Evolutionary conservation across 2,113 vertebrate genomes (phyloP), one percentile per base, ranked within the genome.

Genomic region (Thermophis baileyi): DNA sequence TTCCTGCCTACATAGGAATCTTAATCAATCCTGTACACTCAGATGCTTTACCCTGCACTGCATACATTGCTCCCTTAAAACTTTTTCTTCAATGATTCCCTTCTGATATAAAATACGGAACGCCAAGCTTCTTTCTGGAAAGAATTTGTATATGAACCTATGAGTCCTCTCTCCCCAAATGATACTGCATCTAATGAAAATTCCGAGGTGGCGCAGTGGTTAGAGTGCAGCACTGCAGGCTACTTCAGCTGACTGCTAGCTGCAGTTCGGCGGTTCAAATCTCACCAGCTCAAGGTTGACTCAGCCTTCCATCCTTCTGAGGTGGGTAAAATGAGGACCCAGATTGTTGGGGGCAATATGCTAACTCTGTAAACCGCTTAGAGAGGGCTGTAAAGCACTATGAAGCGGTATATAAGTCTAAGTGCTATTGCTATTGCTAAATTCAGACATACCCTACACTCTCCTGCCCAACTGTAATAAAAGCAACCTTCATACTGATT

Each of bases 401-500:
- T n/a, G n/a, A n/a, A n/a, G n/a, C n/a, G n/a, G n/a, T n/a, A n/a
- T n/a, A n/a, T n/a, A n/a, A n/a, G n/a, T n/a, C n/a, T n/a, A n/a
- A n/a, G n/a, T n/a, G n/a, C n/a, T n/a, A n/a, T n/a, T n/a, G n/a
- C n/a, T n/a, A n/a, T n/a, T n/a, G n/a, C n/a, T n/a, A n/a, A n/a
- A n/a, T n/a, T n/a, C n/a, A 91, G 74, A 44, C 20, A 87, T 81
- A 27, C 22, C 63, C 87, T 94, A 24, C 86, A 91, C 24, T 93
- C 55, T 93, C 55, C 91, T 90, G 89, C 12, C 10, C n/a, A 91
- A 74, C 11, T 4, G 22, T 87, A n/a, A 93, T 92, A 90, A 93
- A 93, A 95, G 3, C n/a, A 92, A 40, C 10, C 22, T 89, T 92
- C 91, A 54, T n/a, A 94, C 69, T 69, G 92, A 94, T 50, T 95